A percentile compares a stretch with the other conserved stretches of the same genome.
phyloP scores from a whole-genome alignment of 2,113 vertebrate genomes.

The Prunella himalayana region DNA sequence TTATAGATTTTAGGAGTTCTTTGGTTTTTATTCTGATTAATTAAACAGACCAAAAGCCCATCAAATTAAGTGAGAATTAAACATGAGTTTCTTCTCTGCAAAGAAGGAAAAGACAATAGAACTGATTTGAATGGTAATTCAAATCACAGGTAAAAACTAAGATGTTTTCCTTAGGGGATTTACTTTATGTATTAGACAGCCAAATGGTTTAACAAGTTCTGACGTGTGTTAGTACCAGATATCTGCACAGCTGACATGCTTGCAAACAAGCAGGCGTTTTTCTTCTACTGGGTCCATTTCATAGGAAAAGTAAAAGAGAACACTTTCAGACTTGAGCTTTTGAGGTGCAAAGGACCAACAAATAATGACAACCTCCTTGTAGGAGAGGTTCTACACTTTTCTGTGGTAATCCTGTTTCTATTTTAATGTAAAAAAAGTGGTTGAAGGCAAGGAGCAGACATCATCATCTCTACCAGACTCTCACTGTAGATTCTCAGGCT shows the following conservation, averaged over 20 bases:
- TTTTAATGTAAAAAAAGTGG: background rate
- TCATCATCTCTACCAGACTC: background rate
- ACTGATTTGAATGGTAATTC: background rate
- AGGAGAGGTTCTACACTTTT: background rate
- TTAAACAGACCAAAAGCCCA: background rate
- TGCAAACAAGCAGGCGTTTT: background rate
- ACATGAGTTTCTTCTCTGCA: background rate
- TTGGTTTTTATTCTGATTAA: background rate
- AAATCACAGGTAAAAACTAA: background rate
- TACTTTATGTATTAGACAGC: background rate
- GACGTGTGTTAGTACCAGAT: slow-evolving; percentile 24
- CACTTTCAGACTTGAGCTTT: background rate
- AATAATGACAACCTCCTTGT: background rate
- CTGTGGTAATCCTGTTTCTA: background rate
- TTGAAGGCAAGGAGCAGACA: background rate
- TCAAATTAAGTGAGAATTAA: background rate
- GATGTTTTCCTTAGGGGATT: background rate
- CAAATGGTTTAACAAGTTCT: slow-evolving; percentile 21
- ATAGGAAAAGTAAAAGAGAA: background rate
- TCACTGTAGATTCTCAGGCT: background rate
- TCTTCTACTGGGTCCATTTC: background rate
- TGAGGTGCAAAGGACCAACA: background rate
- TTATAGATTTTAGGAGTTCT: background rate
- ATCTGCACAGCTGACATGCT: background rate
- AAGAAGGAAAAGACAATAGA: background rate